Percentiles rank a stretch among this genome's conserved stretches.
These are phyloP conservation scores for Augiades crinisus DNA, from an alignment of 2,888 invertebrate genomes.

Conservation along the genomic window DNA sequence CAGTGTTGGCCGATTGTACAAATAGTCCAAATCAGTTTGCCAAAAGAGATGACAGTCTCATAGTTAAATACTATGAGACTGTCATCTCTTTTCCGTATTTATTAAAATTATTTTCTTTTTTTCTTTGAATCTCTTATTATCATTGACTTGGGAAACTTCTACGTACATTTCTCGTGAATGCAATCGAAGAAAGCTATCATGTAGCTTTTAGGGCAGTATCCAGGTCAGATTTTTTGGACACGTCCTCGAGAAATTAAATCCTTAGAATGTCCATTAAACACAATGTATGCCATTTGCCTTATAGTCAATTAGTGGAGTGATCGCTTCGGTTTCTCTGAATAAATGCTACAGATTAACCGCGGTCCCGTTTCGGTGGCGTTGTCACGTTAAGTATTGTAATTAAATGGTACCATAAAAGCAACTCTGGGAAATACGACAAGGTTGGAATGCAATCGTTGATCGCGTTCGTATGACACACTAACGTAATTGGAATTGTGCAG, in stretches of 20 bases:
- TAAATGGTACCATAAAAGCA: constrained; percentile 1
- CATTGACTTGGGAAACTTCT: too few relatives aligned
- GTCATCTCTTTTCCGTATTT: too few relatives aligned
- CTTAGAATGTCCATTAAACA: not conserved
- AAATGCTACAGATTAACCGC: not conserved
- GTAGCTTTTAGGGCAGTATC: too few relatives aligned
- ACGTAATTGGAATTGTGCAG: not conserved
- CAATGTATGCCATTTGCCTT: not conserved
- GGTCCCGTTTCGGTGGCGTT: constrained; percentile 8
- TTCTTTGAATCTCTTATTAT: too few relatives aligned
- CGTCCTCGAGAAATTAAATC: too few relatives aligned
- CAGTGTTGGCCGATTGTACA: too few relatives aligned
- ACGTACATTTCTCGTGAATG: not conserved
- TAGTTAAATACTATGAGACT: too few relatives aligned
- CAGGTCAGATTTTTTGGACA: too few relatives aligned
- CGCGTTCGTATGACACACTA: not conserved
- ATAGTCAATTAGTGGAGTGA: constrained; percentile 5
- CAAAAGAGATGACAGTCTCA: too few relatives aligned
- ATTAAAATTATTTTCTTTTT: too few relatives aligned
- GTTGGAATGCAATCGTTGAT: not conserved
- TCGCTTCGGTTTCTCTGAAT: constrained; percentile 10
- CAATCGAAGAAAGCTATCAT: too few relatives aligned
- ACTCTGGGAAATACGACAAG: constrained; percentile 5
- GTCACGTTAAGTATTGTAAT: constrained; percentile 5
- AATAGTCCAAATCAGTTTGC: too few relatives aligned